Evolutionary conservation across 1,140 invertebrate species (phyloP).

Genomic region (Cephus cinctus): DNA sequence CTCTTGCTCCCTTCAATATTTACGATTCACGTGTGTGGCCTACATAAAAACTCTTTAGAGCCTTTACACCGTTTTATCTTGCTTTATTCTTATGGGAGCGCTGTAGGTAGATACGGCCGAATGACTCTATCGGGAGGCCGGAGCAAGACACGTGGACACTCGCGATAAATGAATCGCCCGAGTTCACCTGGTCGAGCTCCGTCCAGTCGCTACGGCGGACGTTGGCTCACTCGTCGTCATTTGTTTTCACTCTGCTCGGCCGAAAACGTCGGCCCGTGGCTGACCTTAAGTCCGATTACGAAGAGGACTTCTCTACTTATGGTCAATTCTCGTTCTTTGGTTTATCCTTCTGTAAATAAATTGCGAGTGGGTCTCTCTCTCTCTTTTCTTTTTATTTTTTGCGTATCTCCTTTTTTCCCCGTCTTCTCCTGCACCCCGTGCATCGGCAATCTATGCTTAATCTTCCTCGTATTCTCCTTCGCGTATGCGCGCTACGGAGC

Average conservation of each 20-base stretch:
- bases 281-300: constrained; percentile 15
- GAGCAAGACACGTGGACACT: constrained; percentile 3
- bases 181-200: constrained; percentile 13
- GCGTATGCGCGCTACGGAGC: constrained; percentile 27
- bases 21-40: no score
- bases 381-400: no score
- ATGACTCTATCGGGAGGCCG: not conserved
- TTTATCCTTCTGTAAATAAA: no score
- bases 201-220: constrained; percentile 14
- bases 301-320: constrained; percentile 11
- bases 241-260: constrained; percentile 5
- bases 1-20: no score
- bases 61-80: constrained; percentile 3
- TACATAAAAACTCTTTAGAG: no score
- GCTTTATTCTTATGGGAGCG: constrained; percentile 2
- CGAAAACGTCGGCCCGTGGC: constrained; percentile 8
- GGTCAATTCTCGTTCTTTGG: no score
- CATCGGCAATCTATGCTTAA: constrained; percentile 30
- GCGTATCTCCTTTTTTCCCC: constrained; percentile 16
- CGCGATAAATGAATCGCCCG: constrained; percentile 7
- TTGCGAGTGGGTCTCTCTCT: no score
- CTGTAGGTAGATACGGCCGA: not conserved
- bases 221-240: constrained; percentile 14
- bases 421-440: constrained; percentile 17
- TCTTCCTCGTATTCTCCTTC: constrained; percentile 24